phyloP scores from a whole-genome alignment of 2,797 vertebrate genomes.

The Oreochromis grahami region DNA sequence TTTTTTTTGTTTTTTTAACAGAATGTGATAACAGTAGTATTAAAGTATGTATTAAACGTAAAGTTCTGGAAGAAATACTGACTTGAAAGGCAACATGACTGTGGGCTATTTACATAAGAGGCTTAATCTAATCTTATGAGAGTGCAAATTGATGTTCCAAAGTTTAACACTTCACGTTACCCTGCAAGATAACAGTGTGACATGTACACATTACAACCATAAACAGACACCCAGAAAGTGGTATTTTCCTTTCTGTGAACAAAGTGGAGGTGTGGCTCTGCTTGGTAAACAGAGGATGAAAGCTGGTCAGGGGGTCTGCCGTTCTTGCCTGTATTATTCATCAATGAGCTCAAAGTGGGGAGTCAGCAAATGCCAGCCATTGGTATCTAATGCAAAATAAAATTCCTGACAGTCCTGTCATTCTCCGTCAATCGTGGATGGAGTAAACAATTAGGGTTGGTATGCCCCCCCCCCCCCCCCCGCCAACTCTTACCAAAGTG shows the following conservation, averaged over 20 bases:
- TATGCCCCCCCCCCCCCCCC: constrained; percentile 25
- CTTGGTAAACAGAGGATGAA: constrained; percentile 29
- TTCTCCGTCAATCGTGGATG: constrained; percentile 42
- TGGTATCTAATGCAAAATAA: constrained; percentile 58
- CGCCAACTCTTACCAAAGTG: background rate
- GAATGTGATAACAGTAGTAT: background rate
- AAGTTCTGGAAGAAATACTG: background rate
- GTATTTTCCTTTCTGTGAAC: background rate
- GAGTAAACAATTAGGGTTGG: constrained; percentile 53
- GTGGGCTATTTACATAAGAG: background rate
- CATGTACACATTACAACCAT: background rate
- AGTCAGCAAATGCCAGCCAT: constrained; percentile 70
- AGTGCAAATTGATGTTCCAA: background rate
- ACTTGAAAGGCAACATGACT: background rate
- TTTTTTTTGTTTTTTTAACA: background rate
- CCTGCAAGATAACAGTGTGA: background rate
- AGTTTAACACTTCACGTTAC: background rate
- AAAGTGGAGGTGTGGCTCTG: constrained; percentile 23
- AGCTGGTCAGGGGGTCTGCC: constrained; percentile 28
- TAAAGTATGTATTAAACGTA: background rate
- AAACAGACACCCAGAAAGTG: background rate
- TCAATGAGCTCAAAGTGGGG: constrained; percentile 47
- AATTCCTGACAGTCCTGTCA: constrained; percentile 65
- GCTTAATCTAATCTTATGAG: background rate
- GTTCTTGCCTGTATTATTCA: constrained; percentile 40